Base-by-base conservation (phyloP, 2,888 invertebrate species). In the Cerceris rybyensis region DNA sequence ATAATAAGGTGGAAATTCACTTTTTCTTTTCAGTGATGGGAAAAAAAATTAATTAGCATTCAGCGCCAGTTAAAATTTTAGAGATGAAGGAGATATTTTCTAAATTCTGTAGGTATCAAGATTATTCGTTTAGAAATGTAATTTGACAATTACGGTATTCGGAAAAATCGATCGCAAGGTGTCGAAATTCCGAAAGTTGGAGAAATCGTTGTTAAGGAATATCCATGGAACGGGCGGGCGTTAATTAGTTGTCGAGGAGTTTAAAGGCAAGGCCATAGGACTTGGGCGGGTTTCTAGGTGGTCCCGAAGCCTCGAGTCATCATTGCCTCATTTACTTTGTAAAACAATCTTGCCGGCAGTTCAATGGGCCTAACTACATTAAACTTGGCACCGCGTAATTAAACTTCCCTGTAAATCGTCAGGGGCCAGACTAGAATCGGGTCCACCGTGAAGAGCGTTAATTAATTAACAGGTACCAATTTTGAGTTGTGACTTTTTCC, bases 241-340 rank as follows among this genome's bases (percentile, higher is more conserved):
- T 89, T 89, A 90, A 90, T 90, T 89, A 89, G 86, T 88, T 85
- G 85, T 74, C 80, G 79, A 84, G 75, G 72, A 86, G 82, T 85
- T 85, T 82, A 69, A 78, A 82, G 84, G 78, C 78, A 66, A 80
- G 78, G 60, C 66, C 70, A 82, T 77, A 87, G 79, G 82, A 84
- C 80, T 81, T 75, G 63, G 69, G 55, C 66, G 80, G 83, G 85
- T 84, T 87, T 84, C 88, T 85, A 86, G 91, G 90, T 90, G 91
- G 90, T 91, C 89, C 86, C 81, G 86, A 89, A 89, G 84, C 82
- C 87, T 82, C 90, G 89, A 92, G 92, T 92, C 92, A 92, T 91
- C 91, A 90, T 91, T 90, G 89, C 85, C 91, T 92, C 91, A 92
- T 91, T 92, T 91, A 90, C 89, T 89, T 86, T 84, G 89, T 88